A percentile compares a stretch with the other conserved stretches of the same genome.
These are phyloP conservation scores for Tetranychus piercei DNA, from an alignment of 2,888 invertebrate species.

Conservation along the genomic window DNA sequence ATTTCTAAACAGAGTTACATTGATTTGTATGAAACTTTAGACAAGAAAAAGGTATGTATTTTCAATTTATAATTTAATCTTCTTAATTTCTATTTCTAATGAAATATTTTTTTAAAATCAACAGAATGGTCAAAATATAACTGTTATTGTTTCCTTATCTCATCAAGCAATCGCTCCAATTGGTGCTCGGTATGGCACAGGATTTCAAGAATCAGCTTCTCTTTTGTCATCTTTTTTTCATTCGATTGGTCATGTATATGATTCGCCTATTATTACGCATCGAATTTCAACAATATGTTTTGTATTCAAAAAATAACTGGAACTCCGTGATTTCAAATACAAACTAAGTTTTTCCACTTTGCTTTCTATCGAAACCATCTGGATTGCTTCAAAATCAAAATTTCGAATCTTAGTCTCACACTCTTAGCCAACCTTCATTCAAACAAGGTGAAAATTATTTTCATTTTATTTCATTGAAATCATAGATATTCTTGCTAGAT, in stretches of 20 bases:
- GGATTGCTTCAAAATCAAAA: too few relatives aligned
- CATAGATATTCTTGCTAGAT: too few relatives aligned
- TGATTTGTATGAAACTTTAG: slow-evolving; percentile 59
- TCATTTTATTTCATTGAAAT: too few relatives aligned
- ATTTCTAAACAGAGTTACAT: slow-evolving; percentile 86
- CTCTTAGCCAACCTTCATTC: too few relatives aligned
- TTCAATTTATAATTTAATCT: slow-evolving; percentile 9
- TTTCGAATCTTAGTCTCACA: too few relatives aligned
- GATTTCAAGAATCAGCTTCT: slow-evolving; percentile 48
- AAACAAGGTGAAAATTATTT: too few relatives aligned
- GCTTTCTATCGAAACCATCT: too few relatives aligned
- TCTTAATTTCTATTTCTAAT: slow-evolving; percentile 11
- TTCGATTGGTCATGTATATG: slow-evolving; percentile 50
- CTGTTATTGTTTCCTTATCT: slow-evolving; percentile 64
- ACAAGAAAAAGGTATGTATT: slow-evolving; percentile 43
- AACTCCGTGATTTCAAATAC: too few relatives aligned
- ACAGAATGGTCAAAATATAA: slow-evolving; percentile 27
- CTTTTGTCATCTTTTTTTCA: slow-evolving; percentile 54
- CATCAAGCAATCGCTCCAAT: slow-evolving; percentile 73
- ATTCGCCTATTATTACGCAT: too few relatives aligned
- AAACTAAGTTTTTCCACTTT: too few relatives aligned
- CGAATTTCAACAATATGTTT: too few relatives aligned
- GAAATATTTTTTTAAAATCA: slow-evolving; percentile 21
- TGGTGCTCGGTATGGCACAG: slow-evolving; percentile 54
- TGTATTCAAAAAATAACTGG: too few relatives aligned